Evolutionary conservation across 2,888 invertebrate genomes (phyloP).

Genomic region (Germaria angustata): DNA sequence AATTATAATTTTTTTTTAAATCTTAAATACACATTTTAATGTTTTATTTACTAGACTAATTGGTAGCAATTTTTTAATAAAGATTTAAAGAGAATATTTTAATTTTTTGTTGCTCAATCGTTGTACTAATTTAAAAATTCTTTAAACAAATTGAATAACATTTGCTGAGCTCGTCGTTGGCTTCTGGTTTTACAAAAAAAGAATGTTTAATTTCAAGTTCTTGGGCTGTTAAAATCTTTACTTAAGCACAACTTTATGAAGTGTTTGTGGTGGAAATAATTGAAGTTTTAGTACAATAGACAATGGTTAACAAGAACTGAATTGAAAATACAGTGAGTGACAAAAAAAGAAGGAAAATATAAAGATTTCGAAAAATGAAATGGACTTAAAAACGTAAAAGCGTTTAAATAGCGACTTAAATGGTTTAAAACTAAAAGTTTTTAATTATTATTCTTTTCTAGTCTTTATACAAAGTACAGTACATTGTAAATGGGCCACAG

Average conservation of each 20-base stretch:
- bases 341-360: too few species aligned
- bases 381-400: too few species aligned
- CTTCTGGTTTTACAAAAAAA: slow-evolving; percentile 37
- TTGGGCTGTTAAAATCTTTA: slow-evolving; percentile 15
- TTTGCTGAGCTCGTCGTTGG: neutral
- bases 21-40: slow-evolving; percentile 25
- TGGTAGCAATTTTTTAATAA: slow-evolving; percentile 39
- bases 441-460: too few species aligned
- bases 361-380: too few species aligned
- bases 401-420: too few species aligned
- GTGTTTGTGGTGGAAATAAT: slow-evolving; percentile 28
- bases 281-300: neutral
- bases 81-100: neutral
- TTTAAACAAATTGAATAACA: slow-evolving; percentile 11
- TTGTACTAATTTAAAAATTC: neutral
- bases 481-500: too few species aligned
- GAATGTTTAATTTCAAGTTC: neutral
- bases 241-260: slow-evolving; percentile 23
- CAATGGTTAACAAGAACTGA: neutral
- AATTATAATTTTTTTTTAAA: slow-evolving; percentile 8
- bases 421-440: too few species aligned
- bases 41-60: slow-evolving; percentile 54
- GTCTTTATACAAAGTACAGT: too few species aligned
- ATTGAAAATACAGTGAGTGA: slow-evolving; percentile 5
- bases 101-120: neutral